Percentiles rank a stretch among this genome's conserved stretches.
Conservation (phyloP, 2,113 vertebrate genomes). For the Capra hircus region DNA sequence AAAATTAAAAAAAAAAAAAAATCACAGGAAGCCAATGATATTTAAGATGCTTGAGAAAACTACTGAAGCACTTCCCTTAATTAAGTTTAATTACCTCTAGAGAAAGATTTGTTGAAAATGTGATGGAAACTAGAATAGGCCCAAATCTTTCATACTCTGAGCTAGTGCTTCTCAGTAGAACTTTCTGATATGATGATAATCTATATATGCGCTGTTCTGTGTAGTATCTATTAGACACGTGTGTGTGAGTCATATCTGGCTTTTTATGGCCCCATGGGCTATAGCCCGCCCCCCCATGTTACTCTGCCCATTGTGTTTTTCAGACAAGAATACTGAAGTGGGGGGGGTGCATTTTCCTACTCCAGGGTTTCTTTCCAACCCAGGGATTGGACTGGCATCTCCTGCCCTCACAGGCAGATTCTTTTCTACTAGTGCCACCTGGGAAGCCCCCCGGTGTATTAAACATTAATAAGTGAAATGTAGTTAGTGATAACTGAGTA, state of each 20-base stretch:
- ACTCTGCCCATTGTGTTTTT: not conserved
- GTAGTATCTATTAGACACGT: rapidly evolving
- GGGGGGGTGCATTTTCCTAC: not conserved
- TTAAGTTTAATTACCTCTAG: not conserved
- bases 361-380: not conserved
- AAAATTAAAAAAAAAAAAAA: slow-evolving; percentile 35
- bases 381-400: not conserved
- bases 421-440: not conserved
- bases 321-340: not conserved
- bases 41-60: slow-evolving; percentile 27
- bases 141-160: not conserved
- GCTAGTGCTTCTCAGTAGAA: not conserved
- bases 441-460: not conserved
- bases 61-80: slow-evolving; percentile 5
- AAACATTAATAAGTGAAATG: not conserved
- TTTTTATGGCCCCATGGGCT: not conserved
- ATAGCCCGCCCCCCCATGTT: not conserved
- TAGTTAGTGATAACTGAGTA: not conserved
- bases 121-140: not conserved
- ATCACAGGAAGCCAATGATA: not conserved
- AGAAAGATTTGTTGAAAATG: not conserved
- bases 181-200: not conserved
- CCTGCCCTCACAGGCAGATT: not conserved
- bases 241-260: rapidly evolving
- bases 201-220: not conserved